A percentile compares a stretch with the other conserved stretches of the same genome.
Conservation (phyloP, 2,888 invertebrate genomes). For the Malthinus seriepunctatus region DNA sequence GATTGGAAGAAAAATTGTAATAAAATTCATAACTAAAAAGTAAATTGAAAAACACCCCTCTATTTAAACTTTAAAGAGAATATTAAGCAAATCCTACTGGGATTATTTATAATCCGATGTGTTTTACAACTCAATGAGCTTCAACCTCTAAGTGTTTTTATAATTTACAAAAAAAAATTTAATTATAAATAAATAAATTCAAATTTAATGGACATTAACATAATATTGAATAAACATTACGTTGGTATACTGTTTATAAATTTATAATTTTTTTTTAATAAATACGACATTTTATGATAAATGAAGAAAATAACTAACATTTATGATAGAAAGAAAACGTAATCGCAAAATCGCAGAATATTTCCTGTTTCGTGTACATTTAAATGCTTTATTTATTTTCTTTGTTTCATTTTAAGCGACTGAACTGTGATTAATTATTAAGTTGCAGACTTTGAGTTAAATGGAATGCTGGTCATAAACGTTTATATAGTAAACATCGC, state of each 20-base stretch:
- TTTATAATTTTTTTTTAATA: slow-evolving; percentile 1
- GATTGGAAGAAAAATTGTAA: neutral
- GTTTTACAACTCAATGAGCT: no score
- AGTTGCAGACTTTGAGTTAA: slow-evolving; percentile 29
- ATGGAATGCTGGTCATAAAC: slow-evolving; percentile 29
- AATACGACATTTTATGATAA: slow-evolving; percentile 14
- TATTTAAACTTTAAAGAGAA: slow-evolving; percentile 28
- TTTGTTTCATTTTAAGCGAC: slow-evolving; percentile 30
- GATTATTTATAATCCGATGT: no score
- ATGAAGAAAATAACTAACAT: slow-evolving; percentile 21
- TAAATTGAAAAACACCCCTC: slow-evolving; percentile 33
- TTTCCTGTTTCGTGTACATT: slow-evolving; percentile 32
- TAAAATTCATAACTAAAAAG: slow-evolving; percentile 5
- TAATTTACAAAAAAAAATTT: no score
- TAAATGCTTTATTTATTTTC: slow-evolving; percentile 34
- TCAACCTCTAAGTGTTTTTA: no score
- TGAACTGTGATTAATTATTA: slow-evolving; percentile 37
- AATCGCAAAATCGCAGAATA: slow-evolving; percentile 34
- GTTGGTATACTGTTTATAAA: neutral
- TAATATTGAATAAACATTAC: neutral
- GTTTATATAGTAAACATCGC: slow-evolving; percentile 15
- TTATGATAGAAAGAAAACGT: slow-evolving; percentile 32
- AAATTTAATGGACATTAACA: no score
- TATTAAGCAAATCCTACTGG: slow-evolving; percentile 17
- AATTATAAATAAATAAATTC: no score